These are phyloP conservation scores for Anthrax anthrax DNA, from an alignment of 2,888 invertebrate species.

Conservation along the genomic window DNA sequence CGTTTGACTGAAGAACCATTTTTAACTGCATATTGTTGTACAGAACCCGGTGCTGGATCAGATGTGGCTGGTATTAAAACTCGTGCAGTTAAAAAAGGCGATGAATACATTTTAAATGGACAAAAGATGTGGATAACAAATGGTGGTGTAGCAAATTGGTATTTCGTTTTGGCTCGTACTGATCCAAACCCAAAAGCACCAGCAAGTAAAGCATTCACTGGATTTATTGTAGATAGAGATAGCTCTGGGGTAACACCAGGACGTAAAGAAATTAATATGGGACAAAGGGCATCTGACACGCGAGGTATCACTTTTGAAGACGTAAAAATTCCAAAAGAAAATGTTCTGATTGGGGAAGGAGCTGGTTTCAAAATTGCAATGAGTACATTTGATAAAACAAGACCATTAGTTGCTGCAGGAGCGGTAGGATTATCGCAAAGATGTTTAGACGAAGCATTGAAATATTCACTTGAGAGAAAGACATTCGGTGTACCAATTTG, in stretches of 20 bases:
- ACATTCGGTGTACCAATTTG: conserved; percentile 70
- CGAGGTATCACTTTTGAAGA: conserved; percentile 60
- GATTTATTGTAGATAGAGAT: conserved; percentile 55
- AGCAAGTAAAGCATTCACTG: conserved; percentile 68
- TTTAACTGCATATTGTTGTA: conserved; percentile 79
- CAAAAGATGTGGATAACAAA: conserved; percentile 98
- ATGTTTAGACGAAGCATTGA: conserved; percentile 74
- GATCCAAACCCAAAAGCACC: conserved; percentile 75
- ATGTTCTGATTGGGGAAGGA: conserved; percentile 51
- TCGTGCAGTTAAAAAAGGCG: conserved; percentile 74
- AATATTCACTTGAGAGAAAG: conserved; percentile 76
- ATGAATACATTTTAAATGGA: conserved; percentile 77
- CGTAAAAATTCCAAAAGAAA: conserved; percentile 55
- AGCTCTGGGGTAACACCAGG: conserved; percentile 49
- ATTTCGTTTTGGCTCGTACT: conserved; percentile 78
- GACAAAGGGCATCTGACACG: conserved; percentile 57
- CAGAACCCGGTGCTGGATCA: conserved; percentile 84
- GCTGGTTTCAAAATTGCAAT: conserved; percentile 61
- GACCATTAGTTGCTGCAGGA: conserved; percentile 66
- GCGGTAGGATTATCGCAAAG: conserved; percentile 75
- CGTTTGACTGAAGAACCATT: conserved; percentile 70
- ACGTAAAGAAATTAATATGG: conserved; percentile 57
- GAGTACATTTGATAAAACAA: conserved; percentile 55
- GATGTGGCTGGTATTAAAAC: conserved; percentile 84
- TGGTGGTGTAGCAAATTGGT: conserved; percentile 84